Conservation (phyloP, 1,140 invertebrate species). For the Zaprionus lachaisei region DNA sequence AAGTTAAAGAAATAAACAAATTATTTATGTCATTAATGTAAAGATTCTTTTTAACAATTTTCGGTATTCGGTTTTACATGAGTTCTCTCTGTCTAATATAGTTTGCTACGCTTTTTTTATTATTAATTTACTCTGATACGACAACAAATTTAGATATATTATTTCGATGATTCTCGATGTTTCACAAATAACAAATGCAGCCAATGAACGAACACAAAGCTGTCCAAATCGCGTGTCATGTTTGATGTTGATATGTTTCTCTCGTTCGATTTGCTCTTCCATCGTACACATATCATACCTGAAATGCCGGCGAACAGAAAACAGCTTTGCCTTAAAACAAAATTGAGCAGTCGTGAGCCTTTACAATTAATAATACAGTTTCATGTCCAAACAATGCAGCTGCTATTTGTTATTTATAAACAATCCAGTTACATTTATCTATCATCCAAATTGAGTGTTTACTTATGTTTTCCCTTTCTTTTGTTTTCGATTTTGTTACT, state of each 20-base stretch:
- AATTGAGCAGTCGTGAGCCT: constrained; percentile 38
- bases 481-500: not conserved
- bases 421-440: not conserved
- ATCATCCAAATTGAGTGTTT: not conserved
- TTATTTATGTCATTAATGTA: constrained; percentile 19
- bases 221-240: not conserved
- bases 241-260: not conserved
- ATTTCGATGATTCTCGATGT: constrained; percentile 8
- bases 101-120: not conserved
- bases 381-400: constrained; percentile 27
- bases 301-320: constrained; percentile 12
- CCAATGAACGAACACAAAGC: constrained; percentile 18
- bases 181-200: constrained; percentile 34
- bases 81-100: not conserved
- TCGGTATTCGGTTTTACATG: constrained; percentile 6
- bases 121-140: constrained; percentile 13
- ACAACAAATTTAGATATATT: constrained; percentile 53
- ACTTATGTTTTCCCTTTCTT: not conserved
- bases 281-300: constrained; percentile 6
- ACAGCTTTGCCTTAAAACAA: constrained; percentile 41
- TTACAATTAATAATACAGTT: constrained; percentile 28
- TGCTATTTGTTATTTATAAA: constrained; percentile 28
- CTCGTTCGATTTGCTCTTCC: too few species aligned
- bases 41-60: constrained; percentile 34
- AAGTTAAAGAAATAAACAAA: constrained; percentile 23